Evolutionary conservation across 2,888 invertebrate species (phyloP), one percentile per base, ranked within the genome.

Genomic region (Meliscaeva auricollis): DNA sequence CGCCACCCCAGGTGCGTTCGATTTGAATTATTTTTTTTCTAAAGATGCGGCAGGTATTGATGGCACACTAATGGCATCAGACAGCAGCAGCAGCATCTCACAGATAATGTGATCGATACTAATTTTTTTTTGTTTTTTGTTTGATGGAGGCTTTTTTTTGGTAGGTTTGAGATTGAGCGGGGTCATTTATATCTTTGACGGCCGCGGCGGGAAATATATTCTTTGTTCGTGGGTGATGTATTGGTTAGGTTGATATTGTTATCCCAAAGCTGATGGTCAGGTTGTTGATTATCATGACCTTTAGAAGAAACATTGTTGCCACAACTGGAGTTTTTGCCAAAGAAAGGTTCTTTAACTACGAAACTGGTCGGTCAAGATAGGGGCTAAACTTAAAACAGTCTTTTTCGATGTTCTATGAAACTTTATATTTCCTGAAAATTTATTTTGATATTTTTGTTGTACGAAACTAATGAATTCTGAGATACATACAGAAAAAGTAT

Each of bases 71-170:
- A 85, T 85, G 76, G 76, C 41, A 77, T 68, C 81, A 54, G 48
- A n/a, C 11, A 20, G 11, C 35, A 35, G 20, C 32, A 35, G 13
- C 32, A 35, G 50, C 30, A 35, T 9, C 6, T 7, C 26, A 7
- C 32, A 72, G 69, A 70, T 73, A 77, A 69, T 69, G 44, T 84
- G 79, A 76, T 76, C 66, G 81, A 85, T 85, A 9, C 76, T 81
- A 78, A 46, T 17, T 46, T 17, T 8, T 46, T 17, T 69, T 81
- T 81, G 75, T 85, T 76, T 81, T 81, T 85, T 81, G 73, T 73
- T 64, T 85, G 85, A 85, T 85, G 73, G 81, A 85, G 68, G 73
- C 69, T 73, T 76, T 69, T 76, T 73, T 5, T 66, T n/a, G n/a
- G n/a, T n/a, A n/a, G 56, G 69, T 68, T 56, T 72, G 66, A 75